These are phyloP conservation scores for Rhinella marina DNA, from an alignment of 2,797 vertebrate genomes.

Conservation along the genomic window DNA sequence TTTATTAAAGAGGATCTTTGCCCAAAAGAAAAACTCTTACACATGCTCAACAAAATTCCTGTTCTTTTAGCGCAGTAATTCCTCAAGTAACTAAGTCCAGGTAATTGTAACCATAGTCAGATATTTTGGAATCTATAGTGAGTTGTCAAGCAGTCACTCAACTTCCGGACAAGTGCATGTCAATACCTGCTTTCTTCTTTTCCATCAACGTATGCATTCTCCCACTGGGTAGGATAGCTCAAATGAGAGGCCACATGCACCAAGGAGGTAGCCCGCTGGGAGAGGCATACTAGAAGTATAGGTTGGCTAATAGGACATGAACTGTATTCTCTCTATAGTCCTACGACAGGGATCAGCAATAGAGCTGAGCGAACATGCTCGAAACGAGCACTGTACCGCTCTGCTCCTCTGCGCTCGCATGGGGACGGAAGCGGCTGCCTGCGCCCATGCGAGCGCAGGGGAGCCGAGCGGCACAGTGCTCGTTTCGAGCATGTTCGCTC, in stretches of 20 bases:
- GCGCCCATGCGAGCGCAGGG: too few relatives aligned
- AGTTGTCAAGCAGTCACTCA: neutral
- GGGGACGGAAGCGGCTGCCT: too few relatives aligned
- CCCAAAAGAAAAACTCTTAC: neutral
- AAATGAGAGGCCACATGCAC: neutral
- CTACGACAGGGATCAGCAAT: too few relatives aligned
- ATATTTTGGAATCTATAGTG: neutral
- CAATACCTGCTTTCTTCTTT: neutral
- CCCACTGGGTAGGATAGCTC: neutral
- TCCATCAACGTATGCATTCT: neutral
- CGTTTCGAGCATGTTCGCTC: too few relatives aligned
- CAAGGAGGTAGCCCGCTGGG: neutral
- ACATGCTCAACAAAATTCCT: neutral
- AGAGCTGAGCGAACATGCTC: too few relatives aligned
- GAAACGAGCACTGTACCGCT: too few relatives aligned
- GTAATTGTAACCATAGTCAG: neutral
- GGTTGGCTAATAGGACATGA: too few relatives aligned
- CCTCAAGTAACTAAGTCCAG: neutral
- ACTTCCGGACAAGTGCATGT: neutral
- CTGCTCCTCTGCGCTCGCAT: too few relatives aligned
- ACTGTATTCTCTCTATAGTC: too few relatives aligned
- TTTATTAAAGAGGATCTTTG: slow-evolving; percentile 9
- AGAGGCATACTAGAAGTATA: too few relatives aligned
- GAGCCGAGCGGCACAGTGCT: too few relatives aligned
- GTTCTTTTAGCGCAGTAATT: neutral